Percentiles rank a stretch among this genome's conserved stretches.
These are phyloP conservation scores for Tryphoninae sp. DNA, from an alignment of 2,888 invertebrate species.

Conservation along the genomic window DNA sequence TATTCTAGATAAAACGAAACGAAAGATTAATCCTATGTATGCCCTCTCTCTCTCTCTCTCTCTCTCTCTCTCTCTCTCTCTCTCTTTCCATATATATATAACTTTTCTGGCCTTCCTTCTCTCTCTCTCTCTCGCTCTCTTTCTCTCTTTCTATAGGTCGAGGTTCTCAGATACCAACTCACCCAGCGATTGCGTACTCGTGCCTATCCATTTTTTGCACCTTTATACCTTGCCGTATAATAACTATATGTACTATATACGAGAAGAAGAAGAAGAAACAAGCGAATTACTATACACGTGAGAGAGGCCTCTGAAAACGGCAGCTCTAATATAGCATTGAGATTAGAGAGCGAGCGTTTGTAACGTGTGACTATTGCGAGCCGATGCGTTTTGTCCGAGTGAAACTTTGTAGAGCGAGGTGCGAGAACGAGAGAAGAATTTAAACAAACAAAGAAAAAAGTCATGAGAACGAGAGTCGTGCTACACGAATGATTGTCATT, in stretches of 20 bases:
- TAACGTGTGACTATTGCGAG: conserved; percentile 47
- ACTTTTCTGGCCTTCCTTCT: neutral
- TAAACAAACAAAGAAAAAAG: conserved; percentile 19
- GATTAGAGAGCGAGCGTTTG: conserved; percentile 54
- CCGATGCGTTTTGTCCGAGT: conserved; percentile 24
- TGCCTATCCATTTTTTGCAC: conserved; percentile 74
- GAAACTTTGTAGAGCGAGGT: conserved; percentile 34
- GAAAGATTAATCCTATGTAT: conserved; percentile 7
- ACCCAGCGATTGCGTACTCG: conserved; percentile 67
- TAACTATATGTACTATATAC: conserved; percentile 24
- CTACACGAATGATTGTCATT: neutral
- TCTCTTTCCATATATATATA: conserved; percentile 20
- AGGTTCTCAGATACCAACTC: conserved; percentile 53
- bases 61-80: conserved; percentile 13
- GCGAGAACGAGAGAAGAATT: neutral
- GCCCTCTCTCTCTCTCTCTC: conserved; percentile 1
- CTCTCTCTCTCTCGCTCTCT: conserved; percentile 11
- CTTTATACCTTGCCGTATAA: conserved; percentile 67
- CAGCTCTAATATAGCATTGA: conserved; percentile 52
- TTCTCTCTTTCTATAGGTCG: conserved; percentile 44
- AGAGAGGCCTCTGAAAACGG: conserved; percentile 27
- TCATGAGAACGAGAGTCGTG: conserved; percentile 8
- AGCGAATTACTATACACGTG: conserved; percentile 15
- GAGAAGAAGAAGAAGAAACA: conserved; percentile 6
- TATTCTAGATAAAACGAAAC: conserved; percentile 16